Conservation (phyloP, 2,888 invertebrate genomes). For the Molanna angustata region DNA sequence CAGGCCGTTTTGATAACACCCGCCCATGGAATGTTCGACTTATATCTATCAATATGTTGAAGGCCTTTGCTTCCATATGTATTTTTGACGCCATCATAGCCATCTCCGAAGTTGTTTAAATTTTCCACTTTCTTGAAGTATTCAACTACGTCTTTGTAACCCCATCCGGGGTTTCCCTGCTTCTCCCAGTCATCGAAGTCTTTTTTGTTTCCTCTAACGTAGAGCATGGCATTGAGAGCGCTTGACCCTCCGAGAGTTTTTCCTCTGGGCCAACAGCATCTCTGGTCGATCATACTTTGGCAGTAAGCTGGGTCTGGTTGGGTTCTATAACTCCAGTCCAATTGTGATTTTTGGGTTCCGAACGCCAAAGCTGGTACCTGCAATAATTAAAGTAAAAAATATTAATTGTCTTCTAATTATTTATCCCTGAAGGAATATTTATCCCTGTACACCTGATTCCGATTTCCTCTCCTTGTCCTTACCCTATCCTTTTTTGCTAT, state of each 20-base stretch:
- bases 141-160: constrained; percentile 48
- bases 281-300: constrained; percentile 43
- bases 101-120: constrained; percentile 35
- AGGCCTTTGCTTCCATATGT: constrained; percentile 47
- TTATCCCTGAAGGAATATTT: too few relatives aligned
- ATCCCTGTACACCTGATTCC: too few relatives aligned
- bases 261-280: constrained; percentile 60
- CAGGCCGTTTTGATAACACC: constrained; percentile 42
- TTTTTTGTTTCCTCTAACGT: constrained; percentile 53
- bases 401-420: too few relatives aligned
- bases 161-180: constrained; percentile 55
- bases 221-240: constrained; percentile 61
- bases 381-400: constrained; percentile 34
- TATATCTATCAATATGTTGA: constrained; percentile 42
- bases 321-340: constrained; percentile 58
- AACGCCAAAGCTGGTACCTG: constrained; percentile 44
- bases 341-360: constrained; percentile 39
- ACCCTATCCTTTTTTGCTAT: too few relatives aligned
- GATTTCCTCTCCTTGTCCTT: too few relatives aligned
- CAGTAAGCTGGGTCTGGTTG: constrained; percentile 45
- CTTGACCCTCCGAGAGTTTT: constrained; percentile 63
- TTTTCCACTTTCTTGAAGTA: constrained; percentile 56
- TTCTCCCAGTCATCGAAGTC: constrained; percentile 58
- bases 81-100: constrained; percentile 34
- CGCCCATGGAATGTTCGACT: constrained; percentile 37